Evolutionary conservation across 2,888 invertebrate species (phyloP).

Genomic region (Toxonevra muliebris): DNA sequence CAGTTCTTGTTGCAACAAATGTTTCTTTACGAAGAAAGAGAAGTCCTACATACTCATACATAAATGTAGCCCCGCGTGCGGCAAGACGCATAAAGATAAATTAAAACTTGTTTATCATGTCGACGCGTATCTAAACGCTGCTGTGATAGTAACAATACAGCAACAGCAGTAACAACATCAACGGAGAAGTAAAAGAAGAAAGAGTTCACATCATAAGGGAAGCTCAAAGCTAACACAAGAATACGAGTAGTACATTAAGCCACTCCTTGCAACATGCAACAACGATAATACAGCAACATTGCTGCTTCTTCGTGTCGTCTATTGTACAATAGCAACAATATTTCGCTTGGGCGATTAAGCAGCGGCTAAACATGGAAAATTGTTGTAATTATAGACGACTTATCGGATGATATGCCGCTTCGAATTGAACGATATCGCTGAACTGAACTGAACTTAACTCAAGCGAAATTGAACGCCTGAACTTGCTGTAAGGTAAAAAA

Average conservation of each 20-base stretch:
- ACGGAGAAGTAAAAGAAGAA: constrained; percentile 10
- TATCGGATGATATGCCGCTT: constrained; percentile 43
- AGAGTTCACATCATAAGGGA: too few relatives aligned
- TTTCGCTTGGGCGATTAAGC: constrained; percentile 43
- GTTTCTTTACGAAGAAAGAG: too few relatives aligned
- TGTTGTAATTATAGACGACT: constrained; percentile 49
- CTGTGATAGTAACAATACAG: constrained; percentile 38
- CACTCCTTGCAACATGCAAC: constrained; percentile 19
- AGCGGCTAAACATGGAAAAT: constrained; percentile 48
- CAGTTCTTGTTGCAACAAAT: constrained; percentile 7
- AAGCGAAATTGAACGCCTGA: not conserved
- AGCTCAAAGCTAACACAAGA: constrained; percentile 3
- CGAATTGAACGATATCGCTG: constrained; percentile 22
- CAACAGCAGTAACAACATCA: constrained; percentile 24
- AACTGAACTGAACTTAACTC: too few relatives aligned
- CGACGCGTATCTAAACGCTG: constrained; percentile 47
- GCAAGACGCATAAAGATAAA: constrained; percentile 41
- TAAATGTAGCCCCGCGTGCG: not conserved
- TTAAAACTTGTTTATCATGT: constrained; percentile 48
- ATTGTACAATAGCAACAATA: constrained; percentile 18
- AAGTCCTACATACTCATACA: too few relatives aligned
- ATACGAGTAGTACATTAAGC: not conserved
- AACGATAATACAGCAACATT: constrained; percentile 22
- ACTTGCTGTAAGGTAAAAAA: constrained; percentile 1
- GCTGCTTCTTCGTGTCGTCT: not conserved